Conservation (phyloP, 2,797 vertebrate species). For the Xerus rutilus region DNA sequence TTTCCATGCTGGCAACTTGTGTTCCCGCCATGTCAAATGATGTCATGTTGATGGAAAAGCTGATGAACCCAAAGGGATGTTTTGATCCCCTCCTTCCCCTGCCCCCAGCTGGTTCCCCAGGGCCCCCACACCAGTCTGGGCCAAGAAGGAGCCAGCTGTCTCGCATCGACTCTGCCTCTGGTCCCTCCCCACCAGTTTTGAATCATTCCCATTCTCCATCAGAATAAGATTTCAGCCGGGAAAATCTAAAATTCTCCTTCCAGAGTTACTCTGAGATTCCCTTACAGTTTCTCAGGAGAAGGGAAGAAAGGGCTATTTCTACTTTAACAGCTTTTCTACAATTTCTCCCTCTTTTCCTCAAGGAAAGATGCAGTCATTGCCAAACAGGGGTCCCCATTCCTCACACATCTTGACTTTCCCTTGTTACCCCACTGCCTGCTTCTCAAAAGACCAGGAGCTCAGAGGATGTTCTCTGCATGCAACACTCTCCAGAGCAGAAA, state of each 20-base stretch:
- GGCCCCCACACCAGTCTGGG: conserved; percentile 18
- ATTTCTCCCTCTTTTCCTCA: background rate
- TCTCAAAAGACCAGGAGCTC: background rate
- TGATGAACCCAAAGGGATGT: conserved; percentile 74
- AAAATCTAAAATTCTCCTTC: conserved; percentile 77
- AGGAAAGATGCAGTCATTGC: background rate
- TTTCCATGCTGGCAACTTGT: conserved; percentile 83
- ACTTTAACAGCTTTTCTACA: background rate
- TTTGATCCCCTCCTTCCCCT: conserved; percentile 49
- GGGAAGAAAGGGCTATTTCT: background rate
- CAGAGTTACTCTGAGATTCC: conserved; percentile 40
- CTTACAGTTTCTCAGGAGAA: background rate
- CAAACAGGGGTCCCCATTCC: background rate
- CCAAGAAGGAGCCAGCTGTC: conserved; percentile 70
- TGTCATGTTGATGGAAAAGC: conserved; percentile 85
- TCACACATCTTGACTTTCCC: background rate
- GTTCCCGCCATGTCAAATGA: conserved; percentile 83
- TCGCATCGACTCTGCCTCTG: conserved; percentile 32
- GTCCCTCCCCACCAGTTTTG: background rate
- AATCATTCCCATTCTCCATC: conserved; percentile 53
- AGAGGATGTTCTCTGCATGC: background rate
- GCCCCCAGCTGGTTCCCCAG: conserved; percentile 59
- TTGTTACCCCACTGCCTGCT: background rate
- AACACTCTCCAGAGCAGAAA: background rate
- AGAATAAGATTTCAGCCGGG: background rate